Evolutionary conservation across 2,888 invertebrate species (phyloP).

Genomic region (Spodoptera exigua): DNA sequence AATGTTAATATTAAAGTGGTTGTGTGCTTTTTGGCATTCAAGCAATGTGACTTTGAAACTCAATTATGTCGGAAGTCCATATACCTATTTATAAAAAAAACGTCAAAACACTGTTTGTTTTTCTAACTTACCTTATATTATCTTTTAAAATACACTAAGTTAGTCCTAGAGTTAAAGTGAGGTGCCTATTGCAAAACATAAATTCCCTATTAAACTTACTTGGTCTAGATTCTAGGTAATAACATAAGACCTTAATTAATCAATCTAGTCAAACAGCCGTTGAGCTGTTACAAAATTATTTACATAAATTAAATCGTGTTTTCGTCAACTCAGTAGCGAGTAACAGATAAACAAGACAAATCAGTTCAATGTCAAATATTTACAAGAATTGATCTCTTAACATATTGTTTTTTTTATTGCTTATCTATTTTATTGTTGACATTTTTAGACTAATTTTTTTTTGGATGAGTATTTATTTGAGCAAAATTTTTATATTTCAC

Average conservation of each 20-base stretch:
- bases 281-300: constrained; percentile 17
- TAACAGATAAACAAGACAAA: constrained; percentile 4
- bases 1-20: constrained; percentile 7
- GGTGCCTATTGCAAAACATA: too few species aligned
- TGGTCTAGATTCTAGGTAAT: neutral
- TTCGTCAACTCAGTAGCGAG: constrained; percentile 8
- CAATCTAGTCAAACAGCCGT: constrained; percentile 10
- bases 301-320: constrained; percentile 26
- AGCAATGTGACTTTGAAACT: too few species aligned
- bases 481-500: too few species aligned
- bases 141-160: too few species aligned
- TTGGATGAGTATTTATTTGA: too few species aligned
- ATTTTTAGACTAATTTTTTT: neutral
- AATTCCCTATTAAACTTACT: too few species aligned
- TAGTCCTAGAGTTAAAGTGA: too few species aligned
- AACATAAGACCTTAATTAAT: constrained; percentile 30
- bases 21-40: too few species aligned
- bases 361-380: constrained; percentile 10
- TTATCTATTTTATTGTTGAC: neutral
- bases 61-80: too few species aligned
- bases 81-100: too few species aligned
- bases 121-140: too few species aligned
- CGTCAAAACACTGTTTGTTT: too few species aligned
- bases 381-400: constrained; percentile 4
- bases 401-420: neutral